Conservation (phyloP, 2,888 invertebrate genomes). For the Cecidostiba fungosa region DNA sequence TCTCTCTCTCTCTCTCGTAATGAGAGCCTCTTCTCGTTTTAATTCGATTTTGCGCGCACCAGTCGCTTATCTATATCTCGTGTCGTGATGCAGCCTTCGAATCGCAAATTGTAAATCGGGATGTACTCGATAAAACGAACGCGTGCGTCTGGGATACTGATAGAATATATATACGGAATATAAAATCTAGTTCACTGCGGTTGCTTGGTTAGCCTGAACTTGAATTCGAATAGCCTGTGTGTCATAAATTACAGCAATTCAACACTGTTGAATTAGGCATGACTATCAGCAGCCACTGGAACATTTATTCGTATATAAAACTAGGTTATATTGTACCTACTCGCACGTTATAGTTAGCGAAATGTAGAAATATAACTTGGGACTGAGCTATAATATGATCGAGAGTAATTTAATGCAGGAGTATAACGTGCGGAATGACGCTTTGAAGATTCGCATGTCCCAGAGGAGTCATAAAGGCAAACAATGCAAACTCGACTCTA, state of each 20-base stretch:
- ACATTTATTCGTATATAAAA: not conserved
- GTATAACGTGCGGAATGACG: not conserved
- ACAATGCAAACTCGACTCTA: conserved; percentile 11
- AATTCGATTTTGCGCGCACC: not conserved
- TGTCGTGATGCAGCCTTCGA: not conserved
- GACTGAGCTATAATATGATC: not conserved
- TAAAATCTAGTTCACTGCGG: conserved; percentile 32
- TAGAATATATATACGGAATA: not conserved
- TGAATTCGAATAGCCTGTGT: conserved; percentile 38
- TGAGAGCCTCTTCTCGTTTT: not conserved
- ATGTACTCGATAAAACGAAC: too few species aligned
- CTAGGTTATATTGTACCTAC: not conserved
- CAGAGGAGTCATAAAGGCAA: not conserved
- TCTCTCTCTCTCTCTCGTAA: too few species aligned
- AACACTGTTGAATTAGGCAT: conserved; percentile 47
- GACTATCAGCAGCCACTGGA: conserved; percentile 11
- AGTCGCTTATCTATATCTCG: not conserved
- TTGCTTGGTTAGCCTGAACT: conserved; percentile 23
- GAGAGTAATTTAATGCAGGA: not conserved
- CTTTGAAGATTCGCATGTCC: not conserved
- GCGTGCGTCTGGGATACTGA: too few species aligned
- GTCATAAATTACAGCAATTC: conserved; percentile 50
- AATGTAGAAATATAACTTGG: not conserved
- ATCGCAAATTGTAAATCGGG: too few species aligned
- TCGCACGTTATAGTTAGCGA: too few species aligned